Evolutionary conservation across 1,140 invertebrate species (phyloP).

Genomic region (Lordiphosa clarofinis): DNA sequence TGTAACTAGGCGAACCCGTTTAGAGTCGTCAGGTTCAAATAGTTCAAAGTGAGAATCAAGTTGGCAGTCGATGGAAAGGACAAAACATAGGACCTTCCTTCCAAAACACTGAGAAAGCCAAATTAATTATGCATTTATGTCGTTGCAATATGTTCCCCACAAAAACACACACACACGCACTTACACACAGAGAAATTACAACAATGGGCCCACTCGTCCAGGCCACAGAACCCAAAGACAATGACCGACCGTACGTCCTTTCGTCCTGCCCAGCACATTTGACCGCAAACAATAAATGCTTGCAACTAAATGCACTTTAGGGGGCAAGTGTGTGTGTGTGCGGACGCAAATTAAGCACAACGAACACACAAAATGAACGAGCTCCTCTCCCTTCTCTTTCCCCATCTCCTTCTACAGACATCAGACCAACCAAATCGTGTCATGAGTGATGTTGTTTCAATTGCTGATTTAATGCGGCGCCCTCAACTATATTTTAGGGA

Average conservation of each 20-base stretch:
- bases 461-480: constrained; percentile 74
- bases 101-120: constrained; percentile 53
- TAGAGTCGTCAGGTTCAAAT: constrained; percentile 20
- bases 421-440: constrained; percentile 63
- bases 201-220: constrained; percentile 45
- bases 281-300: constrained; percentile 77
- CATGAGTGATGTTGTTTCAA: constrained; percentile 78
- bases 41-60: constrained; percentile 38
- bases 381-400: constrained; percentile 9
- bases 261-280: constrained; percentile 49
- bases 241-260: constrained; percentile 29
- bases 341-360: constrained; percentile 70
- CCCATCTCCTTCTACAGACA: constrained; percentile 6
- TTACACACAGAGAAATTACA: constrained; percentile 31
- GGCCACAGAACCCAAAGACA: constrained; percentile 51
- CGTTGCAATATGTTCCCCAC: constrained; percentile 65
- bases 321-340: constrained; percentile 33
- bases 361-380: constrained; percentile 64
- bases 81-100: constrained; percentile 22
- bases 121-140: constrained; percentile 78
- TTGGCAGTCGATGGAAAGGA: constrained; percentile 28
- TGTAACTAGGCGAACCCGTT: constrained; percentile 8
- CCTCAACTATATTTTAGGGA: constrained; percentile 30
- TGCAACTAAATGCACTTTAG: constrained; percentile 76
- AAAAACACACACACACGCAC: constrained; percentile 19